Conservation (phyloP, 2,797 vertebrate genomes). For the Hippocampus kuda region DNA sequence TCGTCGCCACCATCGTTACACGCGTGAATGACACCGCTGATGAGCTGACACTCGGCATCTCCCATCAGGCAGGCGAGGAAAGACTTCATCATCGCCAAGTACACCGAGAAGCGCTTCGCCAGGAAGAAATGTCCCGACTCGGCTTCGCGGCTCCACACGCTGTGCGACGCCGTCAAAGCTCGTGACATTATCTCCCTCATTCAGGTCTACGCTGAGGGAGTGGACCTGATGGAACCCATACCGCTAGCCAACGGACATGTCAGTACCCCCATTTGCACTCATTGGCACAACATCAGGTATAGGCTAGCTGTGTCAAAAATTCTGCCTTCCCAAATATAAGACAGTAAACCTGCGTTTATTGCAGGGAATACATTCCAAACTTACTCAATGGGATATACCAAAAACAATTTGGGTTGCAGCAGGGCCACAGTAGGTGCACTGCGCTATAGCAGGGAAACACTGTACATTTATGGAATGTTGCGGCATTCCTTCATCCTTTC, state of each 20-base stretch:
- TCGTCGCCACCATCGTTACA: background rate
- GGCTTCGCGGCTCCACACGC: constrained; percentile 74
- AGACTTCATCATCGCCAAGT: constrained; percentile 96
- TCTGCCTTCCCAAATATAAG: too few relatives aligned
- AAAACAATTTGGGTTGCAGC: too few relatives aligned
- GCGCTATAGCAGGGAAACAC: too few relatives aligned
- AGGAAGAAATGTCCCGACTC: constrained; percentile 74
- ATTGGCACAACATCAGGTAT: background rate
- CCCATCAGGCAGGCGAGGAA: constrained; percentile 86
- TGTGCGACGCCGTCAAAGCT: constrained; percentile 89
- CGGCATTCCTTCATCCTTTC: background rate
- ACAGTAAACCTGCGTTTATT: too few relatives aligned
- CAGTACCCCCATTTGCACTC: constrained; percentile 47
- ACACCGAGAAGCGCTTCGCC: constrained; percentile 87
- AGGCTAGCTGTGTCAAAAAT: background rate
- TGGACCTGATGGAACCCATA: constrained; percentile 93
- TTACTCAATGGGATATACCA: too few relatives aligned
- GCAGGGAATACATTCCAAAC: too few relatives aligned
- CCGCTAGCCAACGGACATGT: constrained; percentile 94
- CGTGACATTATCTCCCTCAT: constrained; percentile 88
- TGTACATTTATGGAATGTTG: background rate
- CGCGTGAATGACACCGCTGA: background rate
- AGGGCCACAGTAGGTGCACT: too few relatives aligned
- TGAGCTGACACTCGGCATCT: background rate
- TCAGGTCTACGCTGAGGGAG: constrained; percentile 87